Base-by-base conservation (phyloP, 2,888 invertebrate species). In the Apodemia mormo region DNA sequence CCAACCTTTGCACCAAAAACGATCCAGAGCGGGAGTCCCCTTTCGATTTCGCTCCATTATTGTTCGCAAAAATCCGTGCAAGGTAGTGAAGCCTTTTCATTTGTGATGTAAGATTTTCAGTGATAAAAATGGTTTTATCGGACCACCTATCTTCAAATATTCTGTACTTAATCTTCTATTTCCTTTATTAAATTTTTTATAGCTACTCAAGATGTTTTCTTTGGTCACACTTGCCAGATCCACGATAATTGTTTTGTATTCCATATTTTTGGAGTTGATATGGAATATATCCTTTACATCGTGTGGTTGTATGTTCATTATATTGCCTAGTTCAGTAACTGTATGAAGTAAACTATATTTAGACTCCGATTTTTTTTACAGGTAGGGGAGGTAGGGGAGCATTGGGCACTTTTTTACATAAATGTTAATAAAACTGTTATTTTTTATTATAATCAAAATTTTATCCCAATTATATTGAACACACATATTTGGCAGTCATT, bases 71-170 rank as follows among this genome's bases (percentile, higher is more conserved):
- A 58, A 58, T 9, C 6, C 58, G 58, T 1, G 58, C 7, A 29
- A 58, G 8, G n/a, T 58, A 58, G 10, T 58, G 29, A 58, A 58
- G 29, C 29, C 58, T 58, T 30, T 58, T 58, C 58, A 58, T 58
- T 58, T 58, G 58, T 30, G 58, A 10, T 10, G 58, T 58, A 12
- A 58, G 58, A 58, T 58, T 58, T 29, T 58, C 58, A 29, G 58
- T 9, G 5, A 58, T 30, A 10, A 58, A 58, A 9, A 58, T 58
- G 29, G 29, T n/a, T 58, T 58, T 30, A 58, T n/a, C 29, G 58
- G 29, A 4, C 58, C 29, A 8, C 58, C 30, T 29, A 58, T 10
- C 29, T 58, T 58, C 10, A 58, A 8, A 30, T 58, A 58, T 58
- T 58, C 58, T 8, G 58, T 58, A 30, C 29, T 30, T 58, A 58